Evolutionary conservation across 2,797 vertebrate species (phyloP), one percentile per base, ranked within the genome.

Genomic region (Acropternis orthonyx): DNA sequence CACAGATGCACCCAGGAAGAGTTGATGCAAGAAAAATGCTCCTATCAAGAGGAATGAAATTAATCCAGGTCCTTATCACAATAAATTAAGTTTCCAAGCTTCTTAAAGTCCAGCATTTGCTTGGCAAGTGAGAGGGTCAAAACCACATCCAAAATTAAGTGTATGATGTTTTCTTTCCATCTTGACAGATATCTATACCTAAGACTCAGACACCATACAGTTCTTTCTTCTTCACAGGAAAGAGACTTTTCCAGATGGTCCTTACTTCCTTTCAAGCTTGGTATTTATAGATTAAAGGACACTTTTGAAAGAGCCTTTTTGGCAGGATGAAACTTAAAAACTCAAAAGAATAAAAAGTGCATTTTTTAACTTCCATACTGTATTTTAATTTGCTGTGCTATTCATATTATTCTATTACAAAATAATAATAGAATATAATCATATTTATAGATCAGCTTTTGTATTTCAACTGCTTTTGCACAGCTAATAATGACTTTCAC

Each of bases 401-500:
- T 65, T 92, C 58, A 66, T 77, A 93, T 49, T 75, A 89, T 65
- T 89, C 62, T 89, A 68, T n/a, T 81, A 39, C 49, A 85, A 94
- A 94, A 84, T 91, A 93, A 78, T 86, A 91, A 94, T 92, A 93
- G 34, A 9, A 92, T 95, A 85, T 81, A 17, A 83, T 78, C 93
- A 62, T 85, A 58, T 89, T 96, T 88, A 94, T 30, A 66, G 58
- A 87, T 82, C 19, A 68, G 37, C 46, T 55, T 83, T 88, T 68
- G 74, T 67, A 88, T 88, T 95, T 91, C 37, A 90, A 69, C 41
- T 62, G 10, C 3, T 93, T 56, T 83, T 85, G 34, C 91, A 83
- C 24, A 92, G 91, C 51, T 91, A 73, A 73, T 77, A 83, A 54
- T 30, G 34, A 80, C 34, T 77, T 96, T 96, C 52, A 88, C 49